phyloP scores from a whole-genome alignment of 2,797 vertebrate species.

The Leptodactylus fallax region DNA sequence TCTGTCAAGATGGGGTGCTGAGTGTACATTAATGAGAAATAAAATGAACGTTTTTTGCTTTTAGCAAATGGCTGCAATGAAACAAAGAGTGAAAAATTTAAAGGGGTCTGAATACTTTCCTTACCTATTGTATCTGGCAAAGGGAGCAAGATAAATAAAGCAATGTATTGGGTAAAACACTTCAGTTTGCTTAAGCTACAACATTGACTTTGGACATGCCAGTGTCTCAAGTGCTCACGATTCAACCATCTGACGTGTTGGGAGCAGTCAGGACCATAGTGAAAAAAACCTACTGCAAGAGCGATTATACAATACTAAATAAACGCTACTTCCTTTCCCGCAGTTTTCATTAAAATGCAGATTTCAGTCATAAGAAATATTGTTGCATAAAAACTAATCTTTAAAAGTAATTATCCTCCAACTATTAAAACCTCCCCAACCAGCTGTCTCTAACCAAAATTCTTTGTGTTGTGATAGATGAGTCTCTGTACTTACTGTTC shows the following conservation, averaged over 20 bases:
- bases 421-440: conserved; percentile 3
- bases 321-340: background rate
- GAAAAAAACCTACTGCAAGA: background rate
- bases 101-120: no score
- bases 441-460: conserved; percentile 32
- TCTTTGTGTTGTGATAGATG: conserved; percentile 45
- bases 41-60: no score
- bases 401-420: conserved; percentile 50
- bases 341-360: conserved; percentile 45
- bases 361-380: conserved; percentile 25
- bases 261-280: background rate
- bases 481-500: conserved; percentile 41
- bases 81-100: no score
- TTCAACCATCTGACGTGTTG: background rate
- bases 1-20: no score
- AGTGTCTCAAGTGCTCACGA: background rate
- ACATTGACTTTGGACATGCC: no score
- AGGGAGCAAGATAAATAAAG: no score
- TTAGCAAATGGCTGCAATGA: no score
- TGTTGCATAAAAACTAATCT: conserved; percentile 46
- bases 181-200: no score
- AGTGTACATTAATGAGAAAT: no score
- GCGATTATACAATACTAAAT: background rate
- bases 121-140: no score
- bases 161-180: no score